phyloP scores from a whole-genome alignment of 2,888 invertebrate genomes.

The Priapulus caudatus region DNA sequence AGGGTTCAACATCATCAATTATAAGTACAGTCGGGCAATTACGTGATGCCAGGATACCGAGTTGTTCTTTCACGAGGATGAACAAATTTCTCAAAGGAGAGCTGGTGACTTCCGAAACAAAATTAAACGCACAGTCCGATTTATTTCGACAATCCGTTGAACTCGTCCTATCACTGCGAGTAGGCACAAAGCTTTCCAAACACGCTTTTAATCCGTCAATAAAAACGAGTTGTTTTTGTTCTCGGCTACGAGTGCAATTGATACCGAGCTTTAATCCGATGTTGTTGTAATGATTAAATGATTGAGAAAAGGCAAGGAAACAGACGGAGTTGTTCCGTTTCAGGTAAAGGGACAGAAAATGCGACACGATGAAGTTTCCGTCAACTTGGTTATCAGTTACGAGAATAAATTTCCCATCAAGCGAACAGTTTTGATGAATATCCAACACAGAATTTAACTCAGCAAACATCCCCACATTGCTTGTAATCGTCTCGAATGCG shows the following conservation, averaged over 20 bases:
- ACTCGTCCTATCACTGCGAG: too few relatives aligned
- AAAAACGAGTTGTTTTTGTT: not conserved
- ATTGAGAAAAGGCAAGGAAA: not conserved
- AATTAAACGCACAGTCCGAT: not conserved
- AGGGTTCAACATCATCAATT: not conserved
- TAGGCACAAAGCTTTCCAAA: too few relatives aligned
- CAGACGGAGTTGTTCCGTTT: not conserved
- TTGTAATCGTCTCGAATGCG: too few relatives aligned
- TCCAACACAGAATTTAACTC: not conserved
- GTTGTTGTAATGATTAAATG: slow-evolving; percentile 1
- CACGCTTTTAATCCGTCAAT: too few relatives aligned
- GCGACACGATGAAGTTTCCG: not conserved
- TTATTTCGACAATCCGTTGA: not conserved
- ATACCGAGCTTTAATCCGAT: not conserved
- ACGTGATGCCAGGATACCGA: not conserved
- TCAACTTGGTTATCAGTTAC: not conserved
- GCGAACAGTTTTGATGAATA: not conserved
- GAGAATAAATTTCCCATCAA: not conserved
- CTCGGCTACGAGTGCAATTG: not conserved
- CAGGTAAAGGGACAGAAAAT: not conserved
- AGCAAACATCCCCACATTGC: too few relatives aligned
- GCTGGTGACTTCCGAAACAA: not conserved
- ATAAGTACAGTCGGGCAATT: not conserved
- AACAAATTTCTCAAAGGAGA: too few relatives aligned
- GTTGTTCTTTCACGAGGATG: too few relatives aligned